Base-by-base conservation (phyloP, 2,888 invertebrate genomes). In the Diadromus collaris region DNA sequence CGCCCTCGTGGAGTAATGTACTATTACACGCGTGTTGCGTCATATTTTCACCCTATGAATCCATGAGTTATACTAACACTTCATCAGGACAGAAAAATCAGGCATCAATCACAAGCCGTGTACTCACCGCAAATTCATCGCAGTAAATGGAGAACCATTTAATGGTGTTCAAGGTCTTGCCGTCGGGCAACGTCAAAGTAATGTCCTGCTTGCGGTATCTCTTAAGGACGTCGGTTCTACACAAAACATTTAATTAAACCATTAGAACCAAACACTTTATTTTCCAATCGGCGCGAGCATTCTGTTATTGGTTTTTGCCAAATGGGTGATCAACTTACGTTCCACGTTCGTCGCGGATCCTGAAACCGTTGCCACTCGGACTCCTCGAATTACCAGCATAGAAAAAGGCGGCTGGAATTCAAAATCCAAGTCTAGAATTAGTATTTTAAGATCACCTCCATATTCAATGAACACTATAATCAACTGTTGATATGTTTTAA, bases 101-200 rank as follows among this genome's bases (percentile, higher is more conserved):
- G 34, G 34, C 34, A 34, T 34, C 34, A 1, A 34, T 41, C 4
- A 34, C 3, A 44, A 19, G 19, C 27, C 34, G 24, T n/a, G 72
- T 85, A 93, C 95, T 94, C 88, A 97, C 97, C 74, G 95, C 93
- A 87, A 95, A 97, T 89, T 97, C 97, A 88, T 97, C 96, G 91
- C 97, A 98, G 96, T 97, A 98, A 46, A 98, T 95, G 13, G 96
- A 95, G 91, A 98, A 95, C 96, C 97, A 97, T 89, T 94, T 94
- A 89, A 97, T 93, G 91, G 96, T 96, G 86, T 93, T 93, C 78
- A 98, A 92, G 38, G 96, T 96, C 89, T 96, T 95, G 61, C 97
- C 97, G 85, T 97, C 97, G 0, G 98, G 98, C 83, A 98, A 92
- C 16, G 97, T 95, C 61, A 98, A 91, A 69, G 97, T 96, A 85